Base-by-base conservation (phyloP, 2,797 vertebrate genomes). In the Phoxinus dragarum region DNA sequence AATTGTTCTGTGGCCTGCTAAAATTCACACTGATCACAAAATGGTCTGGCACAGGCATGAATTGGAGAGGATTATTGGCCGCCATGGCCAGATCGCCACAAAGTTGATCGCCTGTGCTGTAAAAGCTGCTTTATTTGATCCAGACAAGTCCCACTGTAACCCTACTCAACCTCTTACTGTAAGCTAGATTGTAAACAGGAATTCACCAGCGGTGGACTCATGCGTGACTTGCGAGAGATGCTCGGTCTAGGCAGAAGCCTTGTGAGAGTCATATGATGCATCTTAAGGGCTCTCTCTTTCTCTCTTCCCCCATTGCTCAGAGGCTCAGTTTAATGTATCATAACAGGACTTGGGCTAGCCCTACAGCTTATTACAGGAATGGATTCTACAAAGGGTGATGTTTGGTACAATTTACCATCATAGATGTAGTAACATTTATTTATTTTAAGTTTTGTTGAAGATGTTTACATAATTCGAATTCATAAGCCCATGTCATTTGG, bases 241-340 rank as follows among this genome's bases (percentile, higher is more conserved):
- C 38, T 86, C 89, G 81, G 80, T 76, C 61, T 3, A 42, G 68
- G n/a, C 88, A 82, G 79, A 61, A 79, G 91, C 93, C 94, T 84
- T 92, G 94, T 96, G 95, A 93, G 92, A 90, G 94, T 97, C 97
- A 96, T 95, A 95, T 96, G 96, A 94, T 92, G 87, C 91, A 90
- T 94, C 95, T 96, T 94, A 94, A 90, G 91, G 93, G 93, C 87
- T 88, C 69, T 71, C 81, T 68, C 34, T 66, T 12, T 78, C 27
- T 82, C 47, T 49, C 81, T 59, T 23, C 34, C 64, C 61, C 64
- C 17, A 4, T 59, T 47, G 64, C 34, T 78, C 52, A 16, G 47
- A 77, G 34, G 36, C 75, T 79, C 71, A 71, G 75, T n/a, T 78
- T 61, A 61, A 84, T 84, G 38, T 47, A 44, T 84, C 79, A 84